A percentile compares a stretch with the other conserved stretches of the same genome.
phyloP scores from a whole-genome alignment of 1,140 invertebrate genomes.

The Galleria mellonella region DNA sequence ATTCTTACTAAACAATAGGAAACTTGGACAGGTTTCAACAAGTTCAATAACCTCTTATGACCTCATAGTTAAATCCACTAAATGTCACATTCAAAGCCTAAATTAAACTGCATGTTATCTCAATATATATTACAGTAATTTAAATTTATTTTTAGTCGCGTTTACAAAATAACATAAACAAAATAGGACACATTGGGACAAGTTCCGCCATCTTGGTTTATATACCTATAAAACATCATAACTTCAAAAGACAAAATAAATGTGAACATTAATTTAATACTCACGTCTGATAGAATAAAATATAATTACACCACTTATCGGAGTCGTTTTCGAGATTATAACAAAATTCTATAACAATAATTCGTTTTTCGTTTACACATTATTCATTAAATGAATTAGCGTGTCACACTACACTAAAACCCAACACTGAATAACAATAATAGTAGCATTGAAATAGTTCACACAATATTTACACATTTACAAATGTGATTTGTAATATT shows the following conservation, averaged over 20 bases:
- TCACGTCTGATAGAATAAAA: conserved; percentile 17
- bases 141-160: conserved; percentile 18
- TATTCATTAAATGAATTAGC: conserved; percentile 5
- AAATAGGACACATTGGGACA: not conserved
- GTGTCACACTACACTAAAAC: conserved; percentile 3
- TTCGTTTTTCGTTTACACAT: conserved; percentile 12
- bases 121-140: too few relatives aligned
- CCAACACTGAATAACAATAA: conserved; percentile 12
- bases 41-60: conserved; percentile 38
- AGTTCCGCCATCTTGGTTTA: conserved; percentile 41
- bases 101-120: too few relatives aligned
- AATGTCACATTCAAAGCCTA: not conserved
- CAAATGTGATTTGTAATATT: conserved; percentile 15
- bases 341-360: conserved; percentile 3
- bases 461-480: conserved; percentile 28
- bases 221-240: not conserved
- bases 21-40: conserved; percentile 33
- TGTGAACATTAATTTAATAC: conserved; percentile 9
- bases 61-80: conserved; percentile 4
- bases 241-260: not conserved
- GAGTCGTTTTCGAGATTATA: conserved; percentile 12
- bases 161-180: conserved; percentile 17
- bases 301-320: conserved; percentile 1
- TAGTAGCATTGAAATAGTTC: conserved; percentile 10
- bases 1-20: not conserved